Base-by-base conservation (phyloP, 2,797 vertebrate genomes). In the Orientallactaga sibirica region DNA sequence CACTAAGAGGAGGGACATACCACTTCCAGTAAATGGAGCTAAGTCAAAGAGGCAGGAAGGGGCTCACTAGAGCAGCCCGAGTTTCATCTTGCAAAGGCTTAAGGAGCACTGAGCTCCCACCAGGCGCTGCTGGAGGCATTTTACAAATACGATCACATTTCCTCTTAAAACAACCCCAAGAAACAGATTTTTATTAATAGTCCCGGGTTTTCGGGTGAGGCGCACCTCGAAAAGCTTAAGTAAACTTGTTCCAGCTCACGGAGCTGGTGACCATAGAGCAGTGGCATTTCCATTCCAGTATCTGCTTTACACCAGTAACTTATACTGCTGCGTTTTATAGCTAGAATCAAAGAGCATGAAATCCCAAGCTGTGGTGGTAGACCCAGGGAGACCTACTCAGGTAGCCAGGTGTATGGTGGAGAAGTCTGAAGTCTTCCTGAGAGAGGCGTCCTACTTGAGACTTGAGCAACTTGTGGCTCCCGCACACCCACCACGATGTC, bases 181-280 rank as follows among this genome's bases (percentile, higher is more conserved):
- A 75, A 79, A 79, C 43, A 58, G 24, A 25, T 74, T 83, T 93
- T 87, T 84, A 88, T 79, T 79, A 80, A 37, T 1, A 76, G 20
- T 15, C 14, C 29, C 16, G 10, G 22, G 11, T 75, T 84, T 92
- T 48, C 33, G 64, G 24, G 75, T 48, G 61, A 81, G 71, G 70
- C 43, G 70, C 33, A 22, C 3, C 19, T 41, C 66, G 74, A 64
- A 95, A 74, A 64, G 25, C 22, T 27, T 74, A 73, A 74, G 70
- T 11, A 61, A 55, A 74, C 33, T 25, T 83, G 62, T 20, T 66
- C n/a, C 62, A 58, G 37, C 15, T 92, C 76, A 83, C 37, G 33
- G 24, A 3, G 6, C n/a, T 66, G 24, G 58, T 58, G 67, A 81
- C 22, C 25, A 25, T 0, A 78, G 33, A 79, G 70, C 29, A 41